A percentile compares a stretch with the other conserved stretches of the same genome.
These are phyloP conservation scores for Conus betulinus DNA, from an alignment of 1,140 invertebrate species.

Conservation along the genomic window DNA sequence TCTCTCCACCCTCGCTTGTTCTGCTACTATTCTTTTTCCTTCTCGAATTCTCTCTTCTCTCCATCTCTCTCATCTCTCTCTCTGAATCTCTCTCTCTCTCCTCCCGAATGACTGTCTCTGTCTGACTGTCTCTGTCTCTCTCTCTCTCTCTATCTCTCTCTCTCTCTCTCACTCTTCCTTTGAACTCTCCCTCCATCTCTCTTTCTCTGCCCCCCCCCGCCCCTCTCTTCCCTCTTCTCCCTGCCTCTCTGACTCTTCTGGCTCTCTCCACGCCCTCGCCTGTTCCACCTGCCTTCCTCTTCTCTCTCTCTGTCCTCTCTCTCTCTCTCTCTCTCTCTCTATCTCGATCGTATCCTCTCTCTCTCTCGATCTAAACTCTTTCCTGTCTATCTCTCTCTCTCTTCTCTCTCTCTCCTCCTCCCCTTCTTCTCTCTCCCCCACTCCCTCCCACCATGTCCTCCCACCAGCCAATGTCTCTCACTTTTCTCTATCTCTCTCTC, in stretches of 20 bases:
- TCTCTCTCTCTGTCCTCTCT: not conserved
- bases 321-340: conserved; percentile 13
- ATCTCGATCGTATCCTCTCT: too few species aligned
- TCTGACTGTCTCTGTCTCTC: too few species aligned
- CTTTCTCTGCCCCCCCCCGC: not conserved
- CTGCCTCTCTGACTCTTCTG: conserved; percentile 13
- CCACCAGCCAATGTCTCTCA: not conserved
- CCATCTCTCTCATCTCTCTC: too few species aligned
- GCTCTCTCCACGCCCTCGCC: not conserved
- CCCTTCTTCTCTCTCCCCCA: not conserved
- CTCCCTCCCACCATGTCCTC: not conserved
- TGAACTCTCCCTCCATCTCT: not conserved
- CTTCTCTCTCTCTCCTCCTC: not conserved
- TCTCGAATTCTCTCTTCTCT: too few species aligned
- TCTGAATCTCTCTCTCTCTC: too few species aligned
- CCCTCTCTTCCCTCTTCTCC: not conserved
- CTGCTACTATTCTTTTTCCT: too few species aligned
- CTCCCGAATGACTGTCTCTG: too few species aligned
- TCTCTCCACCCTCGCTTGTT: too few species aligned
- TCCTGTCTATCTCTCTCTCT: not conserved
- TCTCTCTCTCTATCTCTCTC: too few species aligned
- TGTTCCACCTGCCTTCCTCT: not conserved
- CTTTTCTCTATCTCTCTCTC: not conserved
- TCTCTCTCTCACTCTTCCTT: too few species aligned
- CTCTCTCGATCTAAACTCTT: not conserved